Percentiles rank a stretch among this genome's conserved stretches.
phyloP scores from a whole-genome alignment of 2,113 vertebrate species.

The Cynopterus brachyotis region DNA sequence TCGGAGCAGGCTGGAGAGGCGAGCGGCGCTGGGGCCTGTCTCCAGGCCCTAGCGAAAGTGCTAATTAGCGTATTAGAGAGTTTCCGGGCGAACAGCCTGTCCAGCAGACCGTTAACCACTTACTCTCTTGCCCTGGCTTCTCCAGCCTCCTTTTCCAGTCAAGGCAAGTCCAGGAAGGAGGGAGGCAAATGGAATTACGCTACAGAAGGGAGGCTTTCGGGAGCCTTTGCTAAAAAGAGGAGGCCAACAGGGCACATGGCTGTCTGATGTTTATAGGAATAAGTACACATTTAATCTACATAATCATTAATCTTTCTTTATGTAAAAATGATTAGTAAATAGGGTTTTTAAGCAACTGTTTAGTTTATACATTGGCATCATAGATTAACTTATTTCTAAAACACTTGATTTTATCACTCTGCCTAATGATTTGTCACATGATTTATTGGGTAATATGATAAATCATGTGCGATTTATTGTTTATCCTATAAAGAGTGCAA shows the following conservation, averaged over 20 bases:
- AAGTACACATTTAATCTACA: constrained; percentile 86
- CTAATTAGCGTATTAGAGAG: constrained; percentile 85
- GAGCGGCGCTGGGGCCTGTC: constrained; percentile 80
- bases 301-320: constrained; percentile 88
- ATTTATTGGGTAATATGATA: constrained; percentile 90
- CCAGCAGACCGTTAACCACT: constrained; percentile 79
- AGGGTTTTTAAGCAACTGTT: constrained; percentile 87
- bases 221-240: neutral
- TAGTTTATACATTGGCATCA: constrained; percentile 88
- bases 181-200: neutral
- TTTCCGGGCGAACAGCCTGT: constrained; percentile 77
- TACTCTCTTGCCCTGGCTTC: constrained; percentile 23
- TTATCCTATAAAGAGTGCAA: constrained; percentile 88
- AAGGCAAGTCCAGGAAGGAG: neutral
- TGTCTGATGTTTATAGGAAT: constrained; percentile 82
- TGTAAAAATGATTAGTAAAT: constrained; percentile 89
- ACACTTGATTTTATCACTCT: constrained; percentile 91
- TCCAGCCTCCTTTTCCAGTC: neutral
- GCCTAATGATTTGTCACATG: constrained; percentile 90
- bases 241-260: constrained; percentile 69
- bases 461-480: constrained; percentile 89
- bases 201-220: neutral
- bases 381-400: constrained; percentile 91
- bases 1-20: constrained; percentile 81
- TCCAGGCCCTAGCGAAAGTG: constrained; percentile 83